Base-by-base conservation (phyloP, 2,113 vertebrate genomes). In the Cynopterus brachyotis region DNA sequence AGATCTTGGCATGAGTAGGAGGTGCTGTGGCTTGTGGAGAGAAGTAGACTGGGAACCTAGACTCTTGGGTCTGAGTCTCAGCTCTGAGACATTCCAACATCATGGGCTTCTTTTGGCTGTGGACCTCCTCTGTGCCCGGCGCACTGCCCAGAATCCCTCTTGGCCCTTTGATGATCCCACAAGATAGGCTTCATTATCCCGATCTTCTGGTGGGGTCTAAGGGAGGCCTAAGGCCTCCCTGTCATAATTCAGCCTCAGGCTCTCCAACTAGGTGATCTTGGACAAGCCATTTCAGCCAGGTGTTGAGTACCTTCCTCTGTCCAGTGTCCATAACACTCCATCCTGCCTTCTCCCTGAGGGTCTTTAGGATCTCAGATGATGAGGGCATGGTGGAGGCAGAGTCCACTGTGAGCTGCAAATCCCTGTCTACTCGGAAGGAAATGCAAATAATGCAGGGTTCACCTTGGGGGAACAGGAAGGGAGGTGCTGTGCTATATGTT, bases 121-220 rank as follows among this genome's bases (percentile, higher is more conserved):
- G 47, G 66, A 47, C 32, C 47, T 66, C 28, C 59, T 26, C 0
- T 16, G n/a, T 50, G 57, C 35, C 55, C 42, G 19, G n/a, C 11
- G 35, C 2, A 15, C 3, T 24, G 22, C 0, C 0, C 42, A 20
- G 16, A 37, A 13, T 13, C 1, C 60, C 57, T 28, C 6, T 35
- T 30, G 66, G 5, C 42, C 40, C 81, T 60, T 37, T 4, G 3
- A 19, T 19, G 72, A 62, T 55, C 75, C 60, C 32, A 1, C 20
- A 66, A 66, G 40, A 26, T 28, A 26, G 12, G 3, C 12, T 20
- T 60, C 69, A 11, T 59, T 45, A 53, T 24, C 64, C 66, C 5
- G 4, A 8, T 28, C 37, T 12, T 84, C 55, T 37, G 26, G 35
- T 62, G 59, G 22, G 11, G 15, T 47, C 47, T 47, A 47, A 11